Evolutionary conservation across 1,140 invertebrate genomes (phyloP), one percentile per base, ranked within the genome.

Genomic region (Dolichoris vasculosae): DNA sequence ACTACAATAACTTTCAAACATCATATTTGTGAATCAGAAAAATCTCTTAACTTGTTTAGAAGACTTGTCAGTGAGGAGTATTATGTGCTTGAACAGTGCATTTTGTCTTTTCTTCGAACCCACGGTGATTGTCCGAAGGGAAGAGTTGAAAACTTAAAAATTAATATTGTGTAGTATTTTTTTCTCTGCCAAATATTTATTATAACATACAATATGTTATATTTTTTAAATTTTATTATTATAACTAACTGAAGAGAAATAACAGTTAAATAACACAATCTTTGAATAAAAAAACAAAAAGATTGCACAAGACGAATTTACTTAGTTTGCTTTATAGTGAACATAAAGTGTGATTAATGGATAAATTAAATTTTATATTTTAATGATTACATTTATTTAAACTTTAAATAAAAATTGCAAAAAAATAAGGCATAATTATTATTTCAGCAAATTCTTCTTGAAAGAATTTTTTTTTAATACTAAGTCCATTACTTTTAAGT

Each of bases 1-100:
- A 15, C 13, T 4, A 40, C 30, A 13, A 40, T 23, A 11, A 6
- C 30, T 79, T 2, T 67, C 38, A 40, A 67, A 13, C 11, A 7
- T 67, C 40, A n/a, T 63, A 26, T 30, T 23, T 35, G 64, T 43
- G 85, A 79, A 83, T 86, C 64, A 79, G 85, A 80, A 83, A 86
- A 86, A 67, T 38, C 81, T 55, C 79, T 86, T 86, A 83, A 83
- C 76, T 83, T 63, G 75, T 78, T 82, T 69, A 79, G 80, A 38
- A 82, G 78, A 38, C n/a, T n/a, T n/a, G 67, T 17, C 67, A 23
- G 67, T 17, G 69, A 73, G 43, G 30, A 75, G 23, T n/a, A 43
- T 75, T 38, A 26, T 35, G 40, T 35, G 13, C 13, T 64, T 64
- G 13, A 32, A 9, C 13, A 32, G 2, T 32, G n/a, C 11, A 30